phyloP scores from a whole-genome alignment of 2,888 invertebrate genomes.

The Synanthedon myopaeformis region DNA sequence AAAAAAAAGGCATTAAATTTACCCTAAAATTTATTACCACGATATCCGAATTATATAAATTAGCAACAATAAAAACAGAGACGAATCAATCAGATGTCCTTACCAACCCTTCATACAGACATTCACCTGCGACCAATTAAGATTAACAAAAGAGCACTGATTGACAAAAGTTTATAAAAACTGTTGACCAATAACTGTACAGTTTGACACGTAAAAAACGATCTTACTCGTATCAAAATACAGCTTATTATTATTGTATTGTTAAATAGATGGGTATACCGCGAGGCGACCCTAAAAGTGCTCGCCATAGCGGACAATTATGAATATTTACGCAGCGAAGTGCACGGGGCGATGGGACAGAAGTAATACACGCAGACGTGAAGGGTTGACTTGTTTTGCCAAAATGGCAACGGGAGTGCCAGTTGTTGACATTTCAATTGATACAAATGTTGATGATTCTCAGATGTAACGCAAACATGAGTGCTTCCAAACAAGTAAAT shows the following conservation, averaged over 20 bases:
- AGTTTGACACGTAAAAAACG: neutral
- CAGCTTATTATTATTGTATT: neutral
- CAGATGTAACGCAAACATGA: conserved; percentile 7
- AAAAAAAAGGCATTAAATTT: neutral
- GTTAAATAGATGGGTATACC: neutral
- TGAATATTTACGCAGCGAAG: conserved; percentile 42
- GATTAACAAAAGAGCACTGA: conserved; percentile 29
- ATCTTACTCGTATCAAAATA: neutral
- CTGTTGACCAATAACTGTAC: neutral
- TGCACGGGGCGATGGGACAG: conserved; percentile 34
- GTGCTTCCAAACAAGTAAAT: conserved; percentile 2
- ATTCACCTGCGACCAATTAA: conserved; percentile 40
- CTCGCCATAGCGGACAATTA: neutral
- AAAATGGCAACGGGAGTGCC: conserved; percentile 5
- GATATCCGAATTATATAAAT: conserved; percentile 4
- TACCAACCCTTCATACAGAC: conserved; percentile 13
- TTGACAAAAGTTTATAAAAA: conserved; percentile 22
- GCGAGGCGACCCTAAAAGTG: neutral
- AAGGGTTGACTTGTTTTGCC: conserved; percentile 32
- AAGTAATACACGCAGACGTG: conserved; percentile 42
- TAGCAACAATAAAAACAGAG: conserved; percentile 2
- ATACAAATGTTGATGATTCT: conserved; percentile 10
- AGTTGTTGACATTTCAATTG: conserved; percentile 10
- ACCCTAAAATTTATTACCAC: neutral
- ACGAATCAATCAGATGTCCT: conserved; percentile 5